Evolutionary conservation across 2,888 invertebrate species (phyloP), one percentile per base, ranked within the genome.

Genomic region (Orchesellides sinensis): DNA sequence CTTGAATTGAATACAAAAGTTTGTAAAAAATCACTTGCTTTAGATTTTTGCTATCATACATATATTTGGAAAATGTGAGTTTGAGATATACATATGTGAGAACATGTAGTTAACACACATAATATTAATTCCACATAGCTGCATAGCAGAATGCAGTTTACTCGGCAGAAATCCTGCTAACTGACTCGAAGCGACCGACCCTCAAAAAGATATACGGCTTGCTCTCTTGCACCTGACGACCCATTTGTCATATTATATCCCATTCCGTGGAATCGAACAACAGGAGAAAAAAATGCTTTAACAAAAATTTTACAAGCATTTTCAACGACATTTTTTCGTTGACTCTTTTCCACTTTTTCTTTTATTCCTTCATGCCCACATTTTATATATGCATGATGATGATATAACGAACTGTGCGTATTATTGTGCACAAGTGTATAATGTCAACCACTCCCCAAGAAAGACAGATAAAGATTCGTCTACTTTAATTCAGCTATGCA

Each of bases 211-310:
- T 81, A 61, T 81, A 81, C 69, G 81, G 49, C 73, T 68, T 81
- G 56, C 59, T 66, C 70, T 79, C 78, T 40, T 61, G 87, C 87
- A 87, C 87, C 87, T 87, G 87, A 87, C 87, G 85, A 83, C 77
- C 82, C 86, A 87, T 87, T 87, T 86, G 86, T 87, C 87, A 87
- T 85, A 87, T 83, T 80, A 82, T 74, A 84, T 83, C 83, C 77
- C 63, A 83, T 78, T 82, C 83, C 56, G 56, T 69, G 74, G 81
- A 81, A 74, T 81, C 74, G 65, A 69, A 70, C 54, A 63, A 45
- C 32, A 73, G 65, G 69, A 47, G 49, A 21, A 66, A 66, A 73
- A 80, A 66, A 65, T 32, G 56, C 45, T 54, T 54, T 47, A 68
- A 17, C 59, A 80, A 72, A 80, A 73, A 54, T 54, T 68, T 70